These are phyloP conservation scores for Malacosoma neustria DNA, from an alignment of 2,888 invertebrate species.

Conservation along the genomic window DNA sequence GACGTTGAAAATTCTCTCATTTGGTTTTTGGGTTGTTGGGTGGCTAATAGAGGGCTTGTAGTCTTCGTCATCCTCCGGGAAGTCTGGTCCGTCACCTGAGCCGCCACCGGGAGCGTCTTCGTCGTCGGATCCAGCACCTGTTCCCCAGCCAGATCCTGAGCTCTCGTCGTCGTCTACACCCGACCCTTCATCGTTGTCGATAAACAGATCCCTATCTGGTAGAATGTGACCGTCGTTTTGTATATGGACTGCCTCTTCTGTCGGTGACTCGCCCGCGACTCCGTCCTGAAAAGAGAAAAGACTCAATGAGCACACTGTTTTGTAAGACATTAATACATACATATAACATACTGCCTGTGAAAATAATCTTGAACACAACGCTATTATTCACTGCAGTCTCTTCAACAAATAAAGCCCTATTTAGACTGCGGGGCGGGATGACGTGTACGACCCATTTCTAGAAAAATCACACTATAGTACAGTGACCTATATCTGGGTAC, in stretches of 20 bases:
- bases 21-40: slow-evolving; percentile 16
- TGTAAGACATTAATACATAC: too few species aligned
- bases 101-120: slow-evolving; percentile 76
- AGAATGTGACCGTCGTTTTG: slow-evolving; percentile 60
- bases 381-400: too few species aligned
- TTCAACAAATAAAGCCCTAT: slow-evolving; percentile 13
- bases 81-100: slow-evolving; percentile 51
- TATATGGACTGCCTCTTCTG: slow-evolving; percentile 39
- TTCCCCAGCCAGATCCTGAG: slow-evolving; percentile 88
- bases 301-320: background rate
- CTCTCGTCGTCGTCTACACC: slow-evolving; percentile 88
- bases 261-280: slow-evolving; percentile 36
- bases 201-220: slow-evolving; percentile 78
- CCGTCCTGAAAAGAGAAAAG: slow-evolving; percentile 48
- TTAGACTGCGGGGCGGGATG: slow-evolving; percentile 13
- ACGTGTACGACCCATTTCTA: slow-evolving; percentile 46
- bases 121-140: slow-evolving; percentile 83
- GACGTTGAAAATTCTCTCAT: slow-evolving; percentile 1
- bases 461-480: slow-evolving; percentile 29
- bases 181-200: slow-evolving; percentile 82
- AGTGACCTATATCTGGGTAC: slow-evolving; percentile 21
- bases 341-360: background rate
- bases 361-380: too few species aligned
- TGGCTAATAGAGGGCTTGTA: slow-evolving; percentile 27
- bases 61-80: slow-evolving; percentile 64